These are phyloP conservation scores for Passerculus sandwichensis DNA, from an alignment of 2,797 vertebrate genomes.

Conservation along the genomic window DNA sequence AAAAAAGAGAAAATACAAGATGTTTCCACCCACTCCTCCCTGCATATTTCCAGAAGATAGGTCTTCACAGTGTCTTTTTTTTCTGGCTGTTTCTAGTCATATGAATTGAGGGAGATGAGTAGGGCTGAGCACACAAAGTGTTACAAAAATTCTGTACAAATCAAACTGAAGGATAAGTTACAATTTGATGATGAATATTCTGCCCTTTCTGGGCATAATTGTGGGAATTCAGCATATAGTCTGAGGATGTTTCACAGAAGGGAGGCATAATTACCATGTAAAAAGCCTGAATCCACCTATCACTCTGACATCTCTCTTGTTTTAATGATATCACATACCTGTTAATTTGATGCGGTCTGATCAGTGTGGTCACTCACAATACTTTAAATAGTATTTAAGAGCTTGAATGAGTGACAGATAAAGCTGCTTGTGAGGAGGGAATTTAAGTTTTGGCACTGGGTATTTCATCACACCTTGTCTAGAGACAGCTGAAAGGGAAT, in stretches of 20 bases:
- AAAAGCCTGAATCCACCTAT: neutral
- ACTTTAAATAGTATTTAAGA: neutral
- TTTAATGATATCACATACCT: neutral
- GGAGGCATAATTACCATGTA: neutral
- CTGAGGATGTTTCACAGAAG: neutral
- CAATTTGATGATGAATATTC: conserved; percentile 27
- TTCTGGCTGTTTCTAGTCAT: neutral
- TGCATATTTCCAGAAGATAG: neutral
- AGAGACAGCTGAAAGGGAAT: neutral
- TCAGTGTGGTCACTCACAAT: neutral
- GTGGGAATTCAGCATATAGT: neutral
- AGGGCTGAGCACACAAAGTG: neutral
- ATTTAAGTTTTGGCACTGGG: neutral
- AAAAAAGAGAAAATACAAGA: neutral
- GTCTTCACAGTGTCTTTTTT: neutral
- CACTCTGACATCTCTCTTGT: neutral
- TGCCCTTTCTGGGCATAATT: neutral
- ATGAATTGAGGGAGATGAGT: neutral
- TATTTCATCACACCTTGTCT: neutral
- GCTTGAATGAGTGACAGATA: neutral
- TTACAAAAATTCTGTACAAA: neutral
- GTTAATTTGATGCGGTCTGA: neutral
- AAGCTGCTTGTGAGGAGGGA: neutral
- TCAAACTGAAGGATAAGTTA: neutral
- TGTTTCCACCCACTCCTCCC: neutral